Evolutionary conservation across 1,140 invertebrate genomes (phyloP), one percentile per base, ranked within the genome.

Genomic region (Caenorhabditis brenneri): DNA sequence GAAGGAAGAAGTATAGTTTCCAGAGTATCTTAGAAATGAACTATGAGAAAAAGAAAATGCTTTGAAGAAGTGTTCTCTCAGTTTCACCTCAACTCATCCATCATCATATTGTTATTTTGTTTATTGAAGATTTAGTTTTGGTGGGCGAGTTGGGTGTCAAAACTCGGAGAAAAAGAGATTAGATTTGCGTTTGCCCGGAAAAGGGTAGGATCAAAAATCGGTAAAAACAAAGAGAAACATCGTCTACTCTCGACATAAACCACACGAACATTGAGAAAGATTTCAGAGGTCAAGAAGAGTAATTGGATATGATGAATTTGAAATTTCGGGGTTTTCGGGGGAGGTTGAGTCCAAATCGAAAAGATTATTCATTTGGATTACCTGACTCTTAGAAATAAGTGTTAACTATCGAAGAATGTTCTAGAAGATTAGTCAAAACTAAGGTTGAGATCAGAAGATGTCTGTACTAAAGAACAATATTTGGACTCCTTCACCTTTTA

Each of bases 161-260:
- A 74, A 15, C 33, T 29, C 22, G 7, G 9, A n/a, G n/a, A n/a
- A 46, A n/a, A 42, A 74, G n/a, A 74, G 65, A 39, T 74, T 42
- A 74, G 65, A 74, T 74, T 74, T 74, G 65, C n/a, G n/a, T n/a
- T n/a, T 42, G 33, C 65, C 65, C 36, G 36, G 65, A 74, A 74
- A 74, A 74, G 65, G 36, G 36, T 42, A 42, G 46, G 15, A 74
- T 42, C 33, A 74, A n/a, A 74, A 74, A 74, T 42, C 33, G 36
- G 65, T 42, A 74, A 42, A 42, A 39, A 74, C 33, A 74, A 74
- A 42, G 65, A 42, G 65, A 42, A 74, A 15, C 36, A 42, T 74
- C 19, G 12, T n/a, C 9, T 4, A 15, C 31, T 9, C 10, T 9
- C 1, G 58, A 65, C 58, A 65, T 65, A 42, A 74, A 74, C 36